Evolutionary conservation across 2,888 invertebrate species (phyloP).

Genomic region (Deroplatys truncata): DNA sequence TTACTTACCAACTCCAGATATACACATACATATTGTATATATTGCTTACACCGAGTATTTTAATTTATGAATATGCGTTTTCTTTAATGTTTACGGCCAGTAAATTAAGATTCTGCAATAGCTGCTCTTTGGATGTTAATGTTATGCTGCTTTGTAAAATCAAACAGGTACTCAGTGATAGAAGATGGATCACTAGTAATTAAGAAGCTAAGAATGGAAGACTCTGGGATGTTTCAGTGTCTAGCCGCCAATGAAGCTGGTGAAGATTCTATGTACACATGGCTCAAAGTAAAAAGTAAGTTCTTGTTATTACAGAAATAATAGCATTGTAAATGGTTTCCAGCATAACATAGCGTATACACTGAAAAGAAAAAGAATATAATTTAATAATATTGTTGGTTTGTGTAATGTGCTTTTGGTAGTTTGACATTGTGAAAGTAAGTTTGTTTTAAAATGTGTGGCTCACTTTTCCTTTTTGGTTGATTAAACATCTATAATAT

Average conservation of each 20-base stretch:
- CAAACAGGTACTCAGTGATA: conserved; percentile 64
- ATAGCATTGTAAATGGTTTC: background rate
- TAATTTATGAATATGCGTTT: too few relatives aligned
- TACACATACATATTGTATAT: too few relatives aligned
- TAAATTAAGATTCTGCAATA: too few relatives aligned
- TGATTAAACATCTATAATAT: background rate
- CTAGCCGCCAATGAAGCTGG: conserved; percentile 88
- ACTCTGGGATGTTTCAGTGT: conserved; percentile 95
- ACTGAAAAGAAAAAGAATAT: background rate
- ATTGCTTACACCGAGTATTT: too few relatives aligned
- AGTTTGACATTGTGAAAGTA: background rate
- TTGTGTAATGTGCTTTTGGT: background rate
- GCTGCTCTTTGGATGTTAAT: too few relatives aligned
- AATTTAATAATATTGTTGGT: background rate
- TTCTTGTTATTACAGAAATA: conserved; percentile 35
- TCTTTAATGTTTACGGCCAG: too few relatives aligned
- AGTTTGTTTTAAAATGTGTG: background rate
- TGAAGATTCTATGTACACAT: conserved; percentile 82
- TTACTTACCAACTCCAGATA: too few relatives aligned
- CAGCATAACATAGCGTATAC: background rate
- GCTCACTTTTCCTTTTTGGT: background rate
- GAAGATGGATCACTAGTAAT: conserved; percentile 81
- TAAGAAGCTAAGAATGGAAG: conserved; percentile 72
- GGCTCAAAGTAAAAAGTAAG: conserved; percentile 95
- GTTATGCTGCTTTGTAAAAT: background rate